Percentiles rank a stretch among this genome's conserved stretches.
These are phyloP conservation scores for Idris sp. DNA, from an alignment of 1,140 invertebrate species.

Conservation along the genomic window DNA sequence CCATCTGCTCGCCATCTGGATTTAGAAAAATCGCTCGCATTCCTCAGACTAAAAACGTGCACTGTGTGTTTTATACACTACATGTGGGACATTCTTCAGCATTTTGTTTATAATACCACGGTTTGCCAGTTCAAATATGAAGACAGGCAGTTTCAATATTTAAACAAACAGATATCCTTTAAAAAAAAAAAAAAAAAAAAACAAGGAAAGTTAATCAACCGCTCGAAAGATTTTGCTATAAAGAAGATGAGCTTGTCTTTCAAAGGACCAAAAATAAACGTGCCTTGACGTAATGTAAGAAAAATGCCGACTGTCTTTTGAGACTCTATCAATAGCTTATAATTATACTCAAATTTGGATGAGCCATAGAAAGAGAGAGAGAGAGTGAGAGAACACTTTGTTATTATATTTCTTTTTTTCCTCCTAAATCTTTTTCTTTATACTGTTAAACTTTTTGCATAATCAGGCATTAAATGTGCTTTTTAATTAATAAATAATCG, in stretches of 20 bases:
- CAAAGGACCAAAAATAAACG: constrained; percentile 18
- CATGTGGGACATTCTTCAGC: constrained; percentile 40
- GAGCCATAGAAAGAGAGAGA: too few species aligned
- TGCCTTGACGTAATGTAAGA: constrained; percentile 6
- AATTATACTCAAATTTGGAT: constrained; percentile 35
- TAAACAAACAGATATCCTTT: too few species aligned
- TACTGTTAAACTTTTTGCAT: constrained; percentile 26
- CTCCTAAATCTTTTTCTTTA: too few species aligned
- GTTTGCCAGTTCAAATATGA: not conserved
- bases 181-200: too few species aligned
- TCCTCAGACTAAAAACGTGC: constrained; percentile 64
- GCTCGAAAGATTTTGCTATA: too few species aligned
- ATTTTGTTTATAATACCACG: constrained; percentile 38
- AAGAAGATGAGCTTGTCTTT: too few species aligned
- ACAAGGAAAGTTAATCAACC: too few species aligned
- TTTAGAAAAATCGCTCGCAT: constrained; percentile 71
- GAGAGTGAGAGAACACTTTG: too few species aligned
- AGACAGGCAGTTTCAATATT: too few species aligned
- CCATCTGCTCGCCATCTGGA: constrained; percentile 72
- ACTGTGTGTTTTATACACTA: constrained; percentile 54
- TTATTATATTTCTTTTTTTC: too few species aligned
- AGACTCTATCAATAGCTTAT: constrained; percentile 27
- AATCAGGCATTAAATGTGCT: constrained; percentile 14
- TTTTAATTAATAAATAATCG: constrained; percentile 57
- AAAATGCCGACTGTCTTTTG: constrained; percentile 19